A percentile compares a stretch with the other conserved stretches of the same genome.
phyloP scores from a whole-genome alignment of 2,888 invertebrate species.

The Lasioglossum vierecki region DNA sequence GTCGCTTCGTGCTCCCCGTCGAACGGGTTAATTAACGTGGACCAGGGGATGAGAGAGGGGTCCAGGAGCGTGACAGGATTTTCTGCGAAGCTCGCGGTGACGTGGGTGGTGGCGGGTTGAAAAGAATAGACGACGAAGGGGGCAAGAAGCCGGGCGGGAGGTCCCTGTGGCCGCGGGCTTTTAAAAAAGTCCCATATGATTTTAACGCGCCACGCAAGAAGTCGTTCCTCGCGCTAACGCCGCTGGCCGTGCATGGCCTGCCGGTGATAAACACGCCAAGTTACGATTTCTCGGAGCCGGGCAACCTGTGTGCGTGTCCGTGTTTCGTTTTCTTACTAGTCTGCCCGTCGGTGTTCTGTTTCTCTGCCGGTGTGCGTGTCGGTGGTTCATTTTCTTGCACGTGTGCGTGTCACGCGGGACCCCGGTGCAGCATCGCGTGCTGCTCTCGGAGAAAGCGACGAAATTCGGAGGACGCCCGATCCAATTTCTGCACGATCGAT shows the following conservation, averaged over 20 bases:
- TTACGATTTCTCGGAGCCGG: constrained; percentile 83
- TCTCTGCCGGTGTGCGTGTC: constrained; percentile 20
- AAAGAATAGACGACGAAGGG: constrained; percentile 45
- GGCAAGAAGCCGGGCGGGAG: constrained; percentile 59
- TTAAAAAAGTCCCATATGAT: constrained; percentile 79
- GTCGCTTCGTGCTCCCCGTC: background rate
- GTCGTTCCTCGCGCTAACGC: constrained; percentile 80
- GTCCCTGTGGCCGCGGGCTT: constrained; percentile 67
- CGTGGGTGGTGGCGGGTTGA: constrained; percentile 68
- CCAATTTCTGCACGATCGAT: constrained; percentile 21
- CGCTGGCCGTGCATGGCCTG: constrained; percentile 73
- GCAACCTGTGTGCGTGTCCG: constrained; percentile 25
- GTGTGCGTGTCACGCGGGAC: constrained; percentile 37
- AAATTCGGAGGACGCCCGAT: constrained; percentile 44
- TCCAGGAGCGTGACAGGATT: constrained; percentile 53
- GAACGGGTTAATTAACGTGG: constrained; percentile 36
- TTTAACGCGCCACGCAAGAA: constrained; percentile 82
- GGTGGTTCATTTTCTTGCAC: background rate
- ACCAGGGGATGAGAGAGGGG: background rate
- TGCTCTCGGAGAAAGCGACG: constrained; percentile 41
- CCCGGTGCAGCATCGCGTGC: constrained; percentile 42
- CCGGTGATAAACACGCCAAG: constrained; percentile 83
- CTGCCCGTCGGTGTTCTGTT: background rate
- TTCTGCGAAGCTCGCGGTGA: constrained; percentile 72
- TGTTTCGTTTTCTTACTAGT: background rate